Evolutionary conservation across 2,797 vertebrate species (phyloP).

Genomic region (Melanotaenia nigrans): DNA sequence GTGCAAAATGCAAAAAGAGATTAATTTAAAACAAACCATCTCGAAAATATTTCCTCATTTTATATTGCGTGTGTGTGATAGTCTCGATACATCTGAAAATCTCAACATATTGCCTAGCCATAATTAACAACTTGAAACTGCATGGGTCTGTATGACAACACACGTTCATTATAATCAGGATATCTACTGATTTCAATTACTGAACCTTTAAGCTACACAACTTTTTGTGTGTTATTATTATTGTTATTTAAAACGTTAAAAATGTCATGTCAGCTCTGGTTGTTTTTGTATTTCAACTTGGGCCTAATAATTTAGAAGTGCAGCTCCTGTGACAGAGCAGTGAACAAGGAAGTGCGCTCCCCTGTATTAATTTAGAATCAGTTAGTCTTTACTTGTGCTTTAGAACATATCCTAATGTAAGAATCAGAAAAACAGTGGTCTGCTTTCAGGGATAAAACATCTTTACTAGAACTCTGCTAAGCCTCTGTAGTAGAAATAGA

Average conservation of each 20-base stretch:
- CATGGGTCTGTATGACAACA: neutral
- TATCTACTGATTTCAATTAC: neutral
- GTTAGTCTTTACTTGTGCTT: neutral
- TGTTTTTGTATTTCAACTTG: no score
- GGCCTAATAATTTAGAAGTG: neutral
- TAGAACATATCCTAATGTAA: neutral
- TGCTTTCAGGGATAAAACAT: neutral
- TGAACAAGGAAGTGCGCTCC: neutral
- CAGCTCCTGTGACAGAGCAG: neutral
- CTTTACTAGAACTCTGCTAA: neutral
- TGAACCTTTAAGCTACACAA: neutral
- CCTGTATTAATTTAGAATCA: neutral
- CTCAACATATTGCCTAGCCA: no score
- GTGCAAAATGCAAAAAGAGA: no score
- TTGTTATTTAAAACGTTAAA: no score
- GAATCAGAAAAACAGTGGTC: no score
- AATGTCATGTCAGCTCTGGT: no score
- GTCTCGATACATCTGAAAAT: no score
- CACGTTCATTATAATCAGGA: neutral
- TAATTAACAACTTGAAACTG: neutral
- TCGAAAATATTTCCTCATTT: no score
- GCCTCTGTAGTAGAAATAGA: neutral
- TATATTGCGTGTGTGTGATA: no score
- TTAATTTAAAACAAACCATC: no score
- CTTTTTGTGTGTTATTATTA: neutral